A percentile compares a stretch with the other conserved stretches of the same genome.
Conservation (phyloP, 2,888 invertebrate genomes). For the Lacanobia oleracea region DNA sequence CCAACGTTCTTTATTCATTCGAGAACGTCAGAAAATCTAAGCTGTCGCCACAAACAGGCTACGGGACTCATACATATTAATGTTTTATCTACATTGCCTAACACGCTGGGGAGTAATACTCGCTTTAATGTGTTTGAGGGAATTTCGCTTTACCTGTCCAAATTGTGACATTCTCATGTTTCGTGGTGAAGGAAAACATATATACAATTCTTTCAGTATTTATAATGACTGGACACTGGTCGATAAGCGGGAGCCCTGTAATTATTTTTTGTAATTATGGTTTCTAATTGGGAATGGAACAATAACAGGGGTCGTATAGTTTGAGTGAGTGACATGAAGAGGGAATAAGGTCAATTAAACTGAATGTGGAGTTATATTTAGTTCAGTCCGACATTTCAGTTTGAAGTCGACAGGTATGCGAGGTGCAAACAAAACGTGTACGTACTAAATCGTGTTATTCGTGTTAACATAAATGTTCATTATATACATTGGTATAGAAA, state of each 20-base stretch:
- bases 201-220: conserved; percentile 53
- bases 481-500: not conserved
- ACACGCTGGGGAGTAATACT: conserved; percentile 78
- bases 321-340: not conserved
- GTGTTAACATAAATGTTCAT: not conserved
- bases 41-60: conserved; percentile 83
- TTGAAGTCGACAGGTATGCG: not conserved
- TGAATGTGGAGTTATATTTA: not conserved
- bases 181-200: conserved; percentile 41
- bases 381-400: not conserved
- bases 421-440: not conserved
- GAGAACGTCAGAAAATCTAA: conserved; percentile 84
- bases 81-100: conserved; percentile 86
- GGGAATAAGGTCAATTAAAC: not conserved
- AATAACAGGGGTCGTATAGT: not conserved
- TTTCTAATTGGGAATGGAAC: conserved; percentile 24
- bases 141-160: conserved; percentile 77
- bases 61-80: conserved; percentile 87
- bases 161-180: conserved; percentile 65
- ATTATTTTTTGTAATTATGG: conserved; percentile 36
- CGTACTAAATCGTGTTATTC: no score
- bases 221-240: conserved; percentile 26
- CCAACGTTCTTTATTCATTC: conserved; percentile 84
- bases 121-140: conserved; percentile 84
- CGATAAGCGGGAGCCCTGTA: conserved; percentile 27